These are phyloP conservation scores for Platygyra sinensis DNA, from an alignment of 64 coral and sea anemone genomes.

Conservation along the genomic window DNA sequence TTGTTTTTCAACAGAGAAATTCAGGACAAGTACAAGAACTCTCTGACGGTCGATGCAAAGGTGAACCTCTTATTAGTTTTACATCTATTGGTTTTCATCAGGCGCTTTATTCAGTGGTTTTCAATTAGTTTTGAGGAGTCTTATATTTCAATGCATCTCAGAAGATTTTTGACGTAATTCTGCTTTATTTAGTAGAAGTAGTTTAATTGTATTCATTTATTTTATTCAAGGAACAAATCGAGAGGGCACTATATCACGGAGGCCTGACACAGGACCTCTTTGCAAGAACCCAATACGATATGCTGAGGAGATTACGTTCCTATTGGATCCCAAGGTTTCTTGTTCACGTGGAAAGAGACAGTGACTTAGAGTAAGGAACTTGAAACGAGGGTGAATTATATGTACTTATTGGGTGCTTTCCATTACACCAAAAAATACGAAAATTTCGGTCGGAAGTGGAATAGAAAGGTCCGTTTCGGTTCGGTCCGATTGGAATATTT, in stretches of 20 bases:
- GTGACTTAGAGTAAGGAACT: conserved; percentile 75
- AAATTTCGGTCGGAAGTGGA: too few species aligned
- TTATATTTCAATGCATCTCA: too few species aligned
- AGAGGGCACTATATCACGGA: conserved; percentile 75
- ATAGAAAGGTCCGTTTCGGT: too few species aligned
- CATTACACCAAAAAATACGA: too few species aligned
- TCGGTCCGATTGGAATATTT: too few species aligned
- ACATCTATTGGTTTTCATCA: too few species aligned
- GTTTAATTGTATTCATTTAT: background rate
- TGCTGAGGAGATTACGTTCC: conserved; percentile 84
- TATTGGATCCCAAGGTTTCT: conserved; percentile 98
- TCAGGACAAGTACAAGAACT: conserved; percentile 94
- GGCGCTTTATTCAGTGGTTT: too few species aligned
- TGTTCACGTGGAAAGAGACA: conserved; percentile 86
- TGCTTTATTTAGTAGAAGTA: too few species aligned
- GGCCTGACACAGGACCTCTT: conserved; percentile 95
- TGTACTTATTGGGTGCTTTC: too few species aligned
- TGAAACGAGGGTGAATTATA: too few species aligned
- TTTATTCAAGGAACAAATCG: conserved; percentile 77
- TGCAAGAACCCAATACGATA: conserved; percentile 94
- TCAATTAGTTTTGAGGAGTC: too few species aligned
- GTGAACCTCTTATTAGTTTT: conserved; percentile 15
- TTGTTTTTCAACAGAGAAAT: conserved; percentile 71
- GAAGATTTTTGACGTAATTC: too few species aligned
- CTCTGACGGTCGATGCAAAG: conserved; percentile 88